phyloP scores from a whole-genome alignment of 1,140 invertebrate species.

The Choristoneura fumiferana region DNA sequence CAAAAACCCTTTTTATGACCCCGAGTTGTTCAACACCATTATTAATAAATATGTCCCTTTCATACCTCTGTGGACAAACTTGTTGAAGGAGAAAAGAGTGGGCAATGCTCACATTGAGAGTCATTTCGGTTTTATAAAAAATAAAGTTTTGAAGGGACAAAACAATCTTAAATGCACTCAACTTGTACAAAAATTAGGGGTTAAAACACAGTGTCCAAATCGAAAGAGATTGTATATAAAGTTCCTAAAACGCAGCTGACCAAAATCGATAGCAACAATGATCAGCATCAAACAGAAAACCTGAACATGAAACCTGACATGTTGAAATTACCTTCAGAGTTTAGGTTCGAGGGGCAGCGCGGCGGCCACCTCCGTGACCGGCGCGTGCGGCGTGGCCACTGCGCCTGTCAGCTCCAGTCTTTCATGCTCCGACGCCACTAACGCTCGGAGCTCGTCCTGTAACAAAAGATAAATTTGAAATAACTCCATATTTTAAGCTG shows the following conservation, averaged over 20 bases:
- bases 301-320: too few species aligned
- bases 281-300: too few species aligned
- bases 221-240: background rate
- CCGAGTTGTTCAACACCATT: background rate
- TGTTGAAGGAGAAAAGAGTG: background rate
- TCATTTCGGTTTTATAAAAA: background rate
- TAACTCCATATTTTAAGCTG: too few species aligned
- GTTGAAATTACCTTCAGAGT: constrained; percentile 16
- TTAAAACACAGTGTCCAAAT: background rate
- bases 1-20: background rate
- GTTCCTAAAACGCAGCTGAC: background rate
- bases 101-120: background rate
- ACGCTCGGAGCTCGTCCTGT: constrained; percentile 81
- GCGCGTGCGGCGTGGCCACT: constrained; percentile 24
- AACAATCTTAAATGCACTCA: background rate
- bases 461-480: constrained; percentile 30
- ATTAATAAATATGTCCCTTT: background rate
- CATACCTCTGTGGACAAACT: background rate
- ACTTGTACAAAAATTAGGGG: background rate
- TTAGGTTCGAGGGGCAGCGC: constrained; percentile 6
- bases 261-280: background rate
- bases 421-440: constrained; percentile 79
- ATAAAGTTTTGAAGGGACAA: background rate
- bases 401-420: constrained; percentile 62
- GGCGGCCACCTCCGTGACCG: background rate